These are phyloP conservation scores for Oryzias curvinotus DNA, from an alignment of 2,113 vertebrate species.

Conservation along the genomic window DNA sequence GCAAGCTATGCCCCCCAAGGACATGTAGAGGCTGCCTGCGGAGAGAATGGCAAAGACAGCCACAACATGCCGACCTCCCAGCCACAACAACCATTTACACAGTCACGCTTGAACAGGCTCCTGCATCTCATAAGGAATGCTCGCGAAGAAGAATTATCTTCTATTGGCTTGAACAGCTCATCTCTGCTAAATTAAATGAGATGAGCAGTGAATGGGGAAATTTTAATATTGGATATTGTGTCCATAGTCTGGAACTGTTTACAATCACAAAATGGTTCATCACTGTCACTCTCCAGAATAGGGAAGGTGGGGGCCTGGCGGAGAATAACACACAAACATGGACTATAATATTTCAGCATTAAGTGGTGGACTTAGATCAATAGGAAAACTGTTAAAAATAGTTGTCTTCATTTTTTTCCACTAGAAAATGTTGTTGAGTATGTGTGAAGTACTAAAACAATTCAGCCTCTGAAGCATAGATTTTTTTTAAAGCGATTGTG, in stretches of 20 bases:
- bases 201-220: neutral
- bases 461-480: no score
- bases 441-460: neutral
- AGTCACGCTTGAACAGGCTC: constrained; percentile 53
- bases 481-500: constrained; percentile 2
- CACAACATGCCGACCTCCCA: constrained; percentile 71
- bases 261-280: constrained; percentile 44
- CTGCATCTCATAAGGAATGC: constrained; percentile 23
- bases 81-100: constrained; percentile 71
- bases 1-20: constrained; percentile 42
- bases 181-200: constrained; percentile 46
- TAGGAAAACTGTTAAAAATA: neutral
- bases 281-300: constrained; percentile 30
- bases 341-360: constrained; percentile 7
- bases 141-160: constrained; percentile 35
- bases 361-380: constrained; percentile 10
- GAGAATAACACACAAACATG: constrained; percentile 3
- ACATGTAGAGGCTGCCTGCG: constrained; percentile 33
- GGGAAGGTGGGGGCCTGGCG: neutral
- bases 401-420: neutral
- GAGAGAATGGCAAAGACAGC: constrained; percentile 56
- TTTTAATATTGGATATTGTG: constrained; percentile 44
- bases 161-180: constrained; percentile 41
- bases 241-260: constrained; percentile 55
- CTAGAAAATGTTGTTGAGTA: neutral